These are phyloP conservation scores for Bursaphelenchus mucronatus DNA, from an alignment of 1,140 invertebrate species.

Conservation along the genomic window DNA sequence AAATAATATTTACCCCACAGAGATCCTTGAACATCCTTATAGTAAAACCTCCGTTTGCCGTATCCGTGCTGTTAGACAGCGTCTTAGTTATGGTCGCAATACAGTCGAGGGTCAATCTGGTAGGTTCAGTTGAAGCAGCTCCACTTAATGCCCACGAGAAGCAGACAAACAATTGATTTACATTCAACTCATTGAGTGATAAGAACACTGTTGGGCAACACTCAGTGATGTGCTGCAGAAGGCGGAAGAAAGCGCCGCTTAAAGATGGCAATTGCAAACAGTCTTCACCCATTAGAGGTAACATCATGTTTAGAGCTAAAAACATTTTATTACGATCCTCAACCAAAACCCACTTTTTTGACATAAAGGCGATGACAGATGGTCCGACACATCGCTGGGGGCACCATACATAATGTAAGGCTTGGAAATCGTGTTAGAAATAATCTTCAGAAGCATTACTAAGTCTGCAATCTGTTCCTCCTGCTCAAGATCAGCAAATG, in stretches of 20 bases:
- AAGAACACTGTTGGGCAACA: conserved; percentile 10
- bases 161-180: conserved; percentile 8
- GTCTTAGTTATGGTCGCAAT: background rate
- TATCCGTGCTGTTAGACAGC: conserved; percentile 11
- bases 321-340: conserved; percentile 1
- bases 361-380: conserved; percentile 5
- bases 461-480: conserved; percentile 20
- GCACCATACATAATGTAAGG: conserved; percentile 8
- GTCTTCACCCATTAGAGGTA: conserved; percentile 8
- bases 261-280: conserved; percentile 10
- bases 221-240: conserved; percentile 11
- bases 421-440: conserved; percentile 9
- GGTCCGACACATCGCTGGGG: background rate
- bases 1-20: background rate
- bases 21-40: background rate
- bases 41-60: conserved; percentile 4
- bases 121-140: conserved; percentile 12
- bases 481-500: conserved; percentile 10
- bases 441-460: conserved; percentile 9
- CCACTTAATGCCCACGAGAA: conserved; percentile 19
- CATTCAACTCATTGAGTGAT: background rate
- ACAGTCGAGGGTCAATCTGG: conserved; percentile 7
- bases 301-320: conserved; percentile 18
- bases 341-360: conserved; percentile 12
- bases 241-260: conserved; percentile 20